Evolutionary conservation across 2,797 vertebrate genomes (phyloP), one percentile per base, ranked within the genome.

Genomic region (Sebastes wilsoni): DNA sequence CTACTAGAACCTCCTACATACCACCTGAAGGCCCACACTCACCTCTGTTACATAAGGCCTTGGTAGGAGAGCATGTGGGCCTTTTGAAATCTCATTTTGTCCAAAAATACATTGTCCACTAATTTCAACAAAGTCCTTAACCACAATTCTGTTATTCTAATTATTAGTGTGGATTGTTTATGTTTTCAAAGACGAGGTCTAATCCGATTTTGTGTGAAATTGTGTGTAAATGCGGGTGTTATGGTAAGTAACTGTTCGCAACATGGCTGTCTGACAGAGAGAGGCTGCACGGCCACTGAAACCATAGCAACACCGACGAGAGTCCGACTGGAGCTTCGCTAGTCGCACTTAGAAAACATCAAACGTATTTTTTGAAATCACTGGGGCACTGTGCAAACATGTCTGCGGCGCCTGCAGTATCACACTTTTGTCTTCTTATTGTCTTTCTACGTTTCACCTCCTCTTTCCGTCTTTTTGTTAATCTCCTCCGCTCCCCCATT

Each of bases 301-400:
- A 89, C 93, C 90, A 92, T 93, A 70, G 92, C 90, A 94, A 94
- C 87, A 28, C 60, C 59, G 71, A 64, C 27, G 68, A 52, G 83
- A 88, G 71, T 84, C 78, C 25, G 10, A 70, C 61, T 12, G 59
- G 69, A 80, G 82, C 60, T 67, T 46, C 8, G 72, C 36, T 9
- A 52, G 72, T 77, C 52, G 14, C 77, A 84, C 79, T 91, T 80
- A 32, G 32, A 76, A 91, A 88, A 80, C 83, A 91, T 89, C 84
- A 84, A 79, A 84, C 54, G 69, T 77, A 59, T 89, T 86, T 62
- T 62, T 27, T 80, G 3, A 82, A 89, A 79, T 81, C 72, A 68
- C 68, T 20, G 55, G 67, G 36, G 52, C 67, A 30, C 36, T 20
- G 55, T 56, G 72, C 70, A 77, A 66, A 86, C 77, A 85, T 18